Evolutionary conservation across 1,140 invertebrate genomes (phyloP), one percentile per base, ranked within the genome.

Genomic region (Drosophila quadrilineata): DNA sequence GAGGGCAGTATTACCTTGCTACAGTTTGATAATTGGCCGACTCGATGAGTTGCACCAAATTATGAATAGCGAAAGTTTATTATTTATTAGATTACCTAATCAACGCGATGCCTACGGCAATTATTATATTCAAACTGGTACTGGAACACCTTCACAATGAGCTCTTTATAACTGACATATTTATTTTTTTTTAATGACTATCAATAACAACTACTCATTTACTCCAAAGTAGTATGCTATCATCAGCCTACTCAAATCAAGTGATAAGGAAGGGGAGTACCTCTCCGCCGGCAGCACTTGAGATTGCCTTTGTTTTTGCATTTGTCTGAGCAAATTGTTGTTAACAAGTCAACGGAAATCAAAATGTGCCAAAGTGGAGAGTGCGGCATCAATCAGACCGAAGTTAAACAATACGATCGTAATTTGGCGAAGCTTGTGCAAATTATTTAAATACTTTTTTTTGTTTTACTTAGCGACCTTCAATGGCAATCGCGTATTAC

Each of bases 31-130:
- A 53, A 53, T 53, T 43, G 58, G 6, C 43, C 36, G 58, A 33
- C 35, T 43, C 9, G n/a, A 33, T 73, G 63, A 71, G 35, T 57
- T 50, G 31, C 24, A 28, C 9, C 66, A 17, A 48, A 40, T 48
- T 46, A 57, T 48, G 26, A 35, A 43, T 12, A 52, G 21, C 1
- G 48, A 53, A 60, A 62, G 58, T 36, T 45, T 16, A 9, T n/a
- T 24, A 14, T 16, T 14, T 24, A 10, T 8, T 28, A n/a, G n/a
- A 45, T 45, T 45, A 45, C 12, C 28, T 45, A 21, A 33, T 33
- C 16, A 19, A 21, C 6, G 19, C 26, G 9, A 19, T 3, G 41
- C 22, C 21, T n/a, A n/a, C n/a, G n/a, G n/a, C n/a, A n/a, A n/a
- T n/a, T n/a, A n/a, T n/a, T n/a, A n/a, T n/a, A n/a, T n/a, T n/a